phyloP scores from a whole-genome alignment of 1,140 invertebrate species.

The Radopholus similis region DNA sequence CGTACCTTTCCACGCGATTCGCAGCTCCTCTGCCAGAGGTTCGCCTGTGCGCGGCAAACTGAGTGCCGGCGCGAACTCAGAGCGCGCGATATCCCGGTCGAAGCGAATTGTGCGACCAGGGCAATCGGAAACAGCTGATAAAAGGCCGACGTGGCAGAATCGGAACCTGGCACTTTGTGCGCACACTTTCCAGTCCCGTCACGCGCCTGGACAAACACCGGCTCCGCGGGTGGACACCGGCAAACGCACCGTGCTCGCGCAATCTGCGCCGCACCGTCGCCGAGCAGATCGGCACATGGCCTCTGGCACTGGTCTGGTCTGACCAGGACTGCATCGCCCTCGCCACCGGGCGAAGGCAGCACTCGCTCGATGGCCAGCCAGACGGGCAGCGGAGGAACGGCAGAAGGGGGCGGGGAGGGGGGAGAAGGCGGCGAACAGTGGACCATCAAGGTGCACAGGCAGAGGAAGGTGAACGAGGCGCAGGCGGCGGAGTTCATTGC shows the following conservation, averaged over 20 bases:
- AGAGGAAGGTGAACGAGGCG: no score
- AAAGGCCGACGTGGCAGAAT: background rate
- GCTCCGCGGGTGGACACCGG: slow-evolving; percentile 8
- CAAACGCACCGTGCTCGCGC: slow-evolving; percentile 9
- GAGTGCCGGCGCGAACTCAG: background rate
- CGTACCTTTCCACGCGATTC: slow-evolving; percentile 20
- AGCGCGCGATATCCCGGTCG: background rate
- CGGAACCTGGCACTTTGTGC: background rate
- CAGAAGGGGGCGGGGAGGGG: background rate
- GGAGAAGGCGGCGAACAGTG: background rate
- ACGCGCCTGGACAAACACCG: slow-evolving; percentile 12
- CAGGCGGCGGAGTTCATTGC: no score
- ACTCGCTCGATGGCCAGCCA: background rate
- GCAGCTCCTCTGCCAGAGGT: background rate
- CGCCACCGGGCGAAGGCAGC: background rate
- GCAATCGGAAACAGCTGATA: no score
- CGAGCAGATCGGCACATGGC: slow-evolving; percentile 5
- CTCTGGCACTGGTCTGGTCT: slow-evolving; percentile 1
- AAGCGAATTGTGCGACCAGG: background rate
- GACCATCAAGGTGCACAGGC: no score
- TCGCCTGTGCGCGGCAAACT: slow-evolving; percentile 3
- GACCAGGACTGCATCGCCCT: background rate
- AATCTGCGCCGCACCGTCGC: background rate
- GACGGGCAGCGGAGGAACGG: background rate
- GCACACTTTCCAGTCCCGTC: slow-evolving; percentile 17